Conservation (phyloP, 2,888 invertebrate genomes). For the Venustoraphidia nigricollis region DNA sequence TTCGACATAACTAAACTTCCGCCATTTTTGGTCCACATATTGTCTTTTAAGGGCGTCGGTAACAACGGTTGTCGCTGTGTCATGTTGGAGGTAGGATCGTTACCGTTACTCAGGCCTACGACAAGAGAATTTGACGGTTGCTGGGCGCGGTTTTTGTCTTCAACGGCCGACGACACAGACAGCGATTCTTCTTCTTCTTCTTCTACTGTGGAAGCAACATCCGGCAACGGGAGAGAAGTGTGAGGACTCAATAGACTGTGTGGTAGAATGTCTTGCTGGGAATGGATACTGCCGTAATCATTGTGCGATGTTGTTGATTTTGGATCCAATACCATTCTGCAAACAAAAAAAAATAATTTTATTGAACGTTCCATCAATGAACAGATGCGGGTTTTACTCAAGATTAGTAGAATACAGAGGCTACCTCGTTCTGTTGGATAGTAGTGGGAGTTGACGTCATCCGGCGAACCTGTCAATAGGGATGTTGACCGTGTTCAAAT, state of each 20-base stretch:
- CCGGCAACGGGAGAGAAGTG: slow-evolving; percentile 16
- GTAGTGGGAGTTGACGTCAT: too few relatives aligned
- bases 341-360: slow-evolving; percentile 15
- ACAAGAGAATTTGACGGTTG: slow-evolving; percentile 17
- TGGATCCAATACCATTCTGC: slow-evolving; percentile 48
- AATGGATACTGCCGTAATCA: slow-evolving; percentile 46
- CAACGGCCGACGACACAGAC: slow-evolving; percentile 18
- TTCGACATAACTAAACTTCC: slow-evolving; percentile 21
- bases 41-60: slow-evolving; percentile 30
- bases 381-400: too few relatives aligned
- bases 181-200: slow-evolving; percentile 26
- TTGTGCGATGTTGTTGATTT: slow-evolving; percentile 34
- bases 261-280: slow-evolving; percentile 14
- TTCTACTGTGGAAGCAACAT: slow-evolving; percentile 24
- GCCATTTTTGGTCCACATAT: slow-evolving; percentile 30
- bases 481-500: too few relatives aligned
- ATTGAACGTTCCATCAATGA: too few relatives aligned
- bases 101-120: slow-evolving; percentile 24
- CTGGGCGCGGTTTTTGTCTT: slow-evolving; percentile 6
- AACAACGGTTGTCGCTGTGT: slow-evolving; percentile 44
- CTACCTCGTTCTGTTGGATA: too few relatives aligned
- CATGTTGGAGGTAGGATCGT: slow-evolving; percentile 32
- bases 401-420: too few relatives aligned
- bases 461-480: too few relatives aligned
- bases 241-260: slow-evolving; percentile 22